Base-by-base conservation (phyloP, 2,113 vertebrate genomes). In the Corythoichthys haematopterus region DNA sequence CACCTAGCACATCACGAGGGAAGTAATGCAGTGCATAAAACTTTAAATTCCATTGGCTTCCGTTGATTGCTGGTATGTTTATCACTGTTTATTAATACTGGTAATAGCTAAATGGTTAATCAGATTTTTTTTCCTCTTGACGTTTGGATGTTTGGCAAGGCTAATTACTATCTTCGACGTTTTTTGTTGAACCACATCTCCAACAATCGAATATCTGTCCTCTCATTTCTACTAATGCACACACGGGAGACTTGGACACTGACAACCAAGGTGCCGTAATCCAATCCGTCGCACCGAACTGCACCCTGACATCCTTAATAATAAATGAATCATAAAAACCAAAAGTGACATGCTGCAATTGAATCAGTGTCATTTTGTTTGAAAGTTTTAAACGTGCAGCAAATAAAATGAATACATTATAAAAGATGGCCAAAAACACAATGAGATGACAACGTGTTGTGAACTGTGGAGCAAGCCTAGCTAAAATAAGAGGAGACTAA, bases 331-430 rank as follows among this genome's bases (percentile, higher is more conserved):
- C 76, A 80, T 82, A 84, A 80, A 87, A 91, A 28, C 83, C 82
- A 87, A 88, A 90, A 81, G 85, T 87, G 88, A 86, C 90, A 88
- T 69, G 86, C 61, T 66, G 85, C 87, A 86, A 90, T 85, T 86
- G 85, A 89, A 91, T 84, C 65, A 73, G 79, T 77, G 81, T 56
- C 65, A 66, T 87, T 52, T 81, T 81, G 81, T 87, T 85, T 85
- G 69, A 83, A 75, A 72, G 77, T 85, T 88, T 6, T 84, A 87
- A 90, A 90, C 89, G 85, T 86, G 80, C 72, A 86, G 83, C 61
- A 85, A 80, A 53, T 60, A 43, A 15, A 16, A 46, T 46, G 3
- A 62, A 85, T 90, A 47, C 84, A 74, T 91, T 82, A 89, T 88
- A 76, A 77, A 89, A 88, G 85, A 87, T 70, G 70, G 53, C 66